Conservation (phyloP, 2,888 invertebrate species). For the Lochmaea crataegi region DNA sequence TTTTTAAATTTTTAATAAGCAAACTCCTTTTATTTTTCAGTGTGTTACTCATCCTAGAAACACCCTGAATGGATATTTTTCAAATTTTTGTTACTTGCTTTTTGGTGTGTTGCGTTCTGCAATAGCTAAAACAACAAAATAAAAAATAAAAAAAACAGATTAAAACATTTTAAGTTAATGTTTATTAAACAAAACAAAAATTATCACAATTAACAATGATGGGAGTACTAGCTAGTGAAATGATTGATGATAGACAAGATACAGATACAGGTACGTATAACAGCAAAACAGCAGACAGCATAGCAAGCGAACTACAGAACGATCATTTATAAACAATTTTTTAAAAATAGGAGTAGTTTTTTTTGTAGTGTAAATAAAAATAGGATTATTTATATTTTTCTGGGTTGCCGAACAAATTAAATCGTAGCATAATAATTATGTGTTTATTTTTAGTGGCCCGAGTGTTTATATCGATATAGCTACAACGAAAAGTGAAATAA, state of each 20-base stretch:
- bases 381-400: not conserved
- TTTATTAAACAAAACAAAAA: constrained; percentile 45
- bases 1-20: too few species aligned
- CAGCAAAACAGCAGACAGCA: constrained; percentile 45
- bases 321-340: constrained; percentile 20
- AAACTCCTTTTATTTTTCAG: too few species aligned
- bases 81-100: not conserved
- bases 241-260: constrained; percentile 40
- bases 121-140: constrained; percentile 34
- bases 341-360: too few species aligned
- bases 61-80: not conserved
- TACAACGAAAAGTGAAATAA: not conserved
- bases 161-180: constrained; percentile 39
- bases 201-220: constrained; percentile 44
- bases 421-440: constrained; percentile 5
- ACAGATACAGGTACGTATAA: constrained; percentile 35
- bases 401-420: constrained; percentile 7
- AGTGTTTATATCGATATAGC: not conserved
- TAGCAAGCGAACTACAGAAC: constrained; percentile 39
- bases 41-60: too few species aligned
- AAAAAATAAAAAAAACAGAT: constrained; percentile 38
- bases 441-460: constrained; percentile 4
- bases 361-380: too few species aligned
- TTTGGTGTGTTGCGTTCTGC: not conserved
- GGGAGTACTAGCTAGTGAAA: constrained; percentile 39